These are phyloP conservation scores for Thamnaconus septentrionalis DNA, from an alignment of 2,113 vertebrate genomes.

Conservation along the genomic window DNA sequence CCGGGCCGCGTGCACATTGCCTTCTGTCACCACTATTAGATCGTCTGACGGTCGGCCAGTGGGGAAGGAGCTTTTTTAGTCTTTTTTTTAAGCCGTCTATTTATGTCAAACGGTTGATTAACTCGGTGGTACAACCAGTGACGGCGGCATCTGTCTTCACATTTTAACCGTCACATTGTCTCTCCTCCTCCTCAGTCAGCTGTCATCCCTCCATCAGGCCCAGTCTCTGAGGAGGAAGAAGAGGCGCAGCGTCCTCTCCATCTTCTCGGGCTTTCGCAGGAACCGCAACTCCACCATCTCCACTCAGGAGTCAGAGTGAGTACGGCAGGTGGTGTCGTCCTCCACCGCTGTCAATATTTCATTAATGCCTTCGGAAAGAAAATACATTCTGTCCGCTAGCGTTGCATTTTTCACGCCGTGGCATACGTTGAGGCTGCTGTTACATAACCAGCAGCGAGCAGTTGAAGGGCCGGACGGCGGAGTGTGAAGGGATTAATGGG, in stretches of 20 bases:
- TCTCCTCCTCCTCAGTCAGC: conserved; percentile 62
- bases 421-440: conserved; percentile 9
- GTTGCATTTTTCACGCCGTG: conserved; percentile 8
- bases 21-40: too few relatives aligned
- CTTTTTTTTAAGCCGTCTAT: neutral
- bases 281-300: conserved; percentile 76
- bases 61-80: too few relatives aligned
- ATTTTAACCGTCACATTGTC: neutral
- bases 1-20: conserved; percentile 7
- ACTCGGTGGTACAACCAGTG: neutral
- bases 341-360: conserved; percentile 54
- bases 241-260: conserved; percentile 74
- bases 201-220: conserved; percentile 75
- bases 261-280: conserved; percentile 79
- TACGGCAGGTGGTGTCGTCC: conserved; percentile 11
- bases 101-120: conserved; percentile 15
- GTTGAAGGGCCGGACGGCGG: neutral
- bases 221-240: conserved; percentile 79
- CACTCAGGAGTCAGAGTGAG: conserved; percentile 70
- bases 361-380: conserved; percentile 14
- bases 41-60: too few relatives aligned
- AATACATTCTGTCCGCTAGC: conserved; percentile 36
- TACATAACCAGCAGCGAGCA: conserved; percentile 20
- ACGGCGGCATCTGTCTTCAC: too few relatives aligned
- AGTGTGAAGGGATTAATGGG: neutral